Evolutionary conservation across 2,888 invertebrate genomes (phyloP).

Genomic region (Hyles lineata): DNA sequence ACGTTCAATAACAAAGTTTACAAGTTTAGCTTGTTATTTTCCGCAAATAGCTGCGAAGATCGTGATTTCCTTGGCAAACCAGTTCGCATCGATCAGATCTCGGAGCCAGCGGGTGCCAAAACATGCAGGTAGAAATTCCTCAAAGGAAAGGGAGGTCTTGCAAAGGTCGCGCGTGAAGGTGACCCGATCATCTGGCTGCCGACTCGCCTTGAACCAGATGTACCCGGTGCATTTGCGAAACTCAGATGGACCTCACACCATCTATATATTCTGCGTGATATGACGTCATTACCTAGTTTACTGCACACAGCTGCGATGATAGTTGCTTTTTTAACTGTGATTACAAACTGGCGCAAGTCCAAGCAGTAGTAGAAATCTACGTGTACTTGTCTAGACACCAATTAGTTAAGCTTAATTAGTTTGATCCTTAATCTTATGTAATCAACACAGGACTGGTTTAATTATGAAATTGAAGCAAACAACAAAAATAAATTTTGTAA

Average conservation of each 20-base stretch:
- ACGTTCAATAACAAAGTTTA: background rate
- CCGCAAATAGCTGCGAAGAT: constrained; percentile 43
- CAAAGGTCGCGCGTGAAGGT: constrained; percentile 74
- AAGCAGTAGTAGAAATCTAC: background rate
- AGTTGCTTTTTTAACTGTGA: background rate
- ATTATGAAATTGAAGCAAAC: background rate
- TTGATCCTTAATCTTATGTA: background rate
- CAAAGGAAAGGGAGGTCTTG: constrained; percentile 68
- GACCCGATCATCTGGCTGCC: constrained; percentile 64
- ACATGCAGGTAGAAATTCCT: constrained; percentile 65
- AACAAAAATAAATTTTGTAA: background rate
- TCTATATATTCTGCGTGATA: constrained; percentile 35
- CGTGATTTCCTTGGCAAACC: constrained; percentile 46
- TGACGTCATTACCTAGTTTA: constrained; percentile 35
- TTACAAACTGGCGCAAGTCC: background rate
- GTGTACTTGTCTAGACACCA: background rate
- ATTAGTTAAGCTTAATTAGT: background rate
- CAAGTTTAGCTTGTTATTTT: background rate
- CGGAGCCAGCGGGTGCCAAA: constrained; percentile 44
- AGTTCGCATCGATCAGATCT: constrained; percentile 49
- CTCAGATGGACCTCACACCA: constrained; percentile 41
- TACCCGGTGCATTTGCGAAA: constrained; percentile 56
- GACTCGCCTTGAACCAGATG: constrained; percentile 77
- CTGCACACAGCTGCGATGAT: background rate
- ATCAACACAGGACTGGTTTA: background rate